phyloP scores from a whole-genome alignment of 2,113 vertebrate genomes.

The Butorides virescens region DNA sequence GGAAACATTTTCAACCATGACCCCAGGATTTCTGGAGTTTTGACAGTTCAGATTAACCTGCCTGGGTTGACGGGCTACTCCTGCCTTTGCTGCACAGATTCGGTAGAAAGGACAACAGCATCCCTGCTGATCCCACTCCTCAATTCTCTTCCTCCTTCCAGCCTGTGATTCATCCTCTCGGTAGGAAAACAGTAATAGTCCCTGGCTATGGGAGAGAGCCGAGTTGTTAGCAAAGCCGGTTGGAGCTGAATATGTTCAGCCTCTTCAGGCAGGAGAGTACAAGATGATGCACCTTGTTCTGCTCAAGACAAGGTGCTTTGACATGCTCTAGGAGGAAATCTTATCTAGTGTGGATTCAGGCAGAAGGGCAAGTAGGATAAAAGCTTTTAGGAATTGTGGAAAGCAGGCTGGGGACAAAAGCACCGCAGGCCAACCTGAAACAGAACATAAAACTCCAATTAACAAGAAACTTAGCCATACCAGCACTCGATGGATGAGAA shows the following conservation, averaged over 20 bases:
- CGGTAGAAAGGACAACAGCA: background rate
- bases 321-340: background rate
- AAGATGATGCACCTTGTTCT: background rate
- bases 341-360: background rate
- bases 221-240: background rate
- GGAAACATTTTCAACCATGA: background rate
- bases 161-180: background rate
- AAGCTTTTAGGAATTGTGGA: background rate
- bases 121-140: background rate
- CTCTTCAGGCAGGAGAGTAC: background rate
- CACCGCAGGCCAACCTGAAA: background rate
- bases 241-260: background rate
- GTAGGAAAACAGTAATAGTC: background rate
- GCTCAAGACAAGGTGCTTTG: background rate
- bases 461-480: background rate
- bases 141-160: background rate
- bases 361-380: background rate
- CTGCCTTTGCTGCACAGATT: background rate
- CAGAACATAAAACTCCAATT: background rate
- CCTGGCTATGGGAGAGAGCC: background rate
- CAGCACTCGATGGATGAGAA: background rate
- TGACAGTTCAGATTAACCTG: background rate
- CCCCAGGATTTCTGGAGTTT: background rate
- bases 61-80: background rate
- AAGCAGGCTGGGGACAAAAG: background rate